Percentiles rank a stretch among this genome's conserved stretches.
Evolutionary conservation across 2,797 vertebrate species (phyloP).

Genomic region (Pangasius krempfi): DNA sequence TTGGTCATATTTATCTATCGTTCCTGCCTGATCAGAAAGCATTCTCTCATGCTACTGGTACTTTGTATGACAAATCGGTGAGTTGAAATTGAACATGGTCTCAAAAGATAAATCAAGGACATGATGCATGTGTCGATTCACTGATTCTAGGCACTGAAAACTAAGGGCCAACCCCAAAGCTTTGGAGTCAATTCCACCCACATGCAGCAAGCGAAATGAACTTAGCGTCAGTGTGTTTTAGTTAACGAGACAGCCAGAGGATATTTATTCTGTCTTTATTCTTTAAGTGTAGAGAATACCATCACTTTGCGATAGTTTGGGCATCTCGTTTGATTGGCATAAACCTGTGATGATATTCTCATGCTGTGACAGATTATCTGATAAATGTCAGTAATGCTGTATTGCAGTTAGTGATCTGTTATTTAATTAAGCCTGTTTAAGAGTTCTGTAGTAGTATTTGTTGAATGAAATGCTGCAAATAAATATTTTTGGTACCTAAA

Average conservation of each 20-base stretch:
- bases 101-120: not conserved
- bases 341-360: not conserved
- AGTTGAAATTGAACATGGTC: not conserved
- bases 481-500: not conserved
- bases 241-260: not conserved
- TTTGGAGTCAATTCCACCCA: not conserved
- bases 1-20: not conserved
- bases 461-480: not conserved
- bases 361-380: not conserved
- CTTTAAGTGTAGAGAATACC: not conserved
- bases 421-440: not conserved
- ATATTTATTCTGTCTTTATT: not conserved
- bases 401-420: not conserved
- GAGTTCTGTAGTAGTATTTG: too few relatives aligned
- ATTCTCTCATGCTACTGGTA: not conserved
- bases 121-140: not conserved
- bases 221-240: not conserved
- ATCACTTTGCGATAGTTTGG: not conserved
- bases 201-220: not conserved
- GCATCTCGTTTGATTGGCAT: not conserved
- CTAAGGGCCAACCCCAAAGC: not conserved
- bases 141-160: not conserved
- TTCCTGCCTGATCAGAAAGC: not conserved
- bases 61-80: not conserved
- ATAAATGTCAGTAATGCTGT: not conserved